These are phyloP conservation scores for human (Homo sapiens) DNA, from an alignment of 2,113 vertebrate genomes.

Conservation along the genomic window GRCh38 chr16:13947501-13948000, in stretches of 20 bases:
- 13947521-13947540: not conserved
- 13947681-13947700: slow-evolving; percentile 93
- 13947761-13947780: slow-evolving; percentile 96
- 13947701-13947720: slow-evolving; percentile 96
- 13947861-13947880: slow-evolving; percentile 95
- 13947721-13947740: slow-evolving; percentile 96
- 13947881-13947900: slow-evolving; percentile 93
- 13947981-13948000: slow-evolving; percentile 93
- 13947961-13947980: slow-evolving; percentile 96
- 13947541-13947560: not conserved
- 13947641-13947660: slow-evolving; percentile 94
- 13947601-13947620: slow-evolving; percentile 89
- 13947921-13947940: slow-evolving; percentile 92
- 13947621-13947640: slow-evolving; percentile 85
- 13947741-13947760: slow-evolving; percentile 95
- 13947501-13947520: not conserved
- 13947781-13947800: slow-evolving; percentile 96
- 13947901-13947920: slow-evolving; percentile 88
- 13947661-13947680: slow-evolving; percentile 97
- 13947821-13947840: slow-evolving; percentile 94
- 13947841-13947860: slow-evolving; percentile 94
- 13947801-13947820: slow-evolving; percentile 93
- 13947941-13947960: slow-evolving; percentile 93
- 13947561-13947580: not conserved
- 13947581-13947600: not conserved